phyloP scores from a whole-genome alignment of 2,888 invertebrate species.

The Drosophila rellima region DNA sequence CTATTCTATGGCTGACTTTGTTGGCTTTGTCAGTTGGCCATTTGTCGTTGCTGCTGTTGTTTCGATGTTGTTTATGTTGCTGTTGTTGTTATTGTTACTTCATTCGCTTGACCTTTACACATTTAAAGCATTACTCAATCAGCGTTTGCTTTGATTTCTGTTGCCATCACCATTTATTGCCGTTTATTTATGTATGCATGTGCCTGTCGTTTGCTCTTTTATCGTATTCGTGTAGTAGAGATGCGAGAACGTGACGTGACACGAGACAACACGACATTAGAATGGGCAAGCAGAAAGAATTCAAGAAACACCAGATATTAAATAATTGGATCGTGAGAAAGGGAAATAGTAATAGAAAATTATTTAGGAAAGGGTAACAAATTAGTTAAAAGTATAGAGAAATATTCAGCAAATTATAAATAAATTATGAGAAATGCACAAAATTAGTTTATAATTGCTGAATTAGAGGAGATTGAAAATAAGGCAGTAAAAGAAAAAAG shows the following conservation, averaged over 20 bases:
- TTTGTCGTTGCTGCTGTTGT: conserved; percentile 20
- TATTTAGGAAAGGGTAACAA: neutral
- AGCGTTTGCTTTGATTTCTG: conserved; percentile 61
- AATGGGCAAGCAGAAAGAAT: neutral
- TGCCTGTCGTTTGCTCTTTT: conserved; percentile 38
- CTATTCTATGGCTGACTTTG: conserved; percentile 58
- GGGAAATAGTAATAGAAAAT: neutral
- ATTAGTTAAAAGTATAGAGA: neutral
- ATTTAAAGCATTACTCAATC: conserved; percentile 77
- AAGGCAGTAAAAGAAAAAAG: no score
- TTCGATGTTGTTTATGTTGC: conserved; percentile 24
- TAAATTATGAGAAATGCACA: no score
- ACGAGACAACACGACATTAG: conserved; percentile 1
- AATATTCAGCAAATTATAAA: no score
- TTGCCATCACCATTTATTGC: conserved; percentile 67
- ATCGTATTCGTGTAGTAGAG: conserved; percentile 36
- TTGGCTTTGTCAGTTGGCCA: conserved; percentile 31
- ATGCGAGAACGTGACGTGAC: conserved; percentile 38
- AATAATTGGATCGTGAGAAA: neutral
- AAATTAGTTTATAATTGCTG: neutral
- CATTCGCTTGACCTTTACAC: conserved; percentile 73
- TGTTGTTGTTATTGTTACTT: conserved; percentile 21
- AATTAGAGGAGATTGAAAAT: neutral
- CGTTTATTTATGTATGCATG: conserved; percentile 67
- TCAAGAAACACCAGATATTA: neutral